Evolutionary conservation across 2,113 vertebrate species (phyloP), one percentile per base, ranked within the genome.

Genomic region (Phrynocephalus versicolor): DNA sequence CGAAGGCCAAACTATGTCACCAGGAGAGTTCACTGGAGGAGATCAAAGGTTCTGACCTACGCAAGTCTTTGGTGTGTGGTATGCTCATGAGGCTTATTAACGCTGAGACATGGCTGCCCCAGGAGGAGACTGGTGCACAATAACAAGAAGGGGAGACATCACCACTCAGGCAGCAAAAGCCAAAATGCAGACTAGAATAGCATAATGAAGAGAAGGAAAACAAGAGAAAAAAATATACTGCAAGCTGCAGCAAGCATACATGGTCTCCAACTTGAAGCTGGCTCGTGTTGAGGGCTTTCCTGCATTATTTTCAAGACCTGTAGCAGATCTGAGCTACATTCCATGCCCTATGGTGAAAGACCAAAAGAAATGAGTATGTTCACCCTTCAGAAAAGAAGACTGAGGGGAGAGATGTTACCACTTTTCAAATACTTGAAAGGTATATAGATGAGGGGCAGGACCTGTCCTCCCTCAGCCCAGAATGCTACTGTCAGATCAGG

Each of bases 71-170:
- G 45, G n/a, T 64, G 30, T 89, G 93, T 86, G 87, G 89, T 55
- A 2, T 79, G 88, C 76, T 74, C 41, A 93, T 89, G 79, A 91
- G 90, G 93, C 89, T 88, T 86, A 90, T 94, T 94, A 94, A 91
- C 85, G 82, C 84, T 3, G 35, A 58, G 88, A 87, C 80, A 64
- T 82, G 25, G 25, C 90, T 88, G 51, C 3, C 33, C 75, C 74
- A 79, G 27, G n/a, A 72, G 27, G 13, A 87, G 67, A 81, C 73
- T 80, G n/a, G 62, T 23, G 87, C 51, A 23, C 6, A 30, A 6
- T 18, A 19, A n/a, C 57, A 41, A 18, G 87, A 83, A 85, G 83
- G 86, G n/a, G 89, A 89, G 33, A 76, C 18, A 33, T 51, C 79
- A 55, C 39, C 41, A 69, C 1, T 21, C 71, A 74, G 27, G 57